These are phyloP conservation scores for Gallinago media DNA, from an alignment of 2,113 vertebrate genomes.

Conservation along the genomic window DNA sequence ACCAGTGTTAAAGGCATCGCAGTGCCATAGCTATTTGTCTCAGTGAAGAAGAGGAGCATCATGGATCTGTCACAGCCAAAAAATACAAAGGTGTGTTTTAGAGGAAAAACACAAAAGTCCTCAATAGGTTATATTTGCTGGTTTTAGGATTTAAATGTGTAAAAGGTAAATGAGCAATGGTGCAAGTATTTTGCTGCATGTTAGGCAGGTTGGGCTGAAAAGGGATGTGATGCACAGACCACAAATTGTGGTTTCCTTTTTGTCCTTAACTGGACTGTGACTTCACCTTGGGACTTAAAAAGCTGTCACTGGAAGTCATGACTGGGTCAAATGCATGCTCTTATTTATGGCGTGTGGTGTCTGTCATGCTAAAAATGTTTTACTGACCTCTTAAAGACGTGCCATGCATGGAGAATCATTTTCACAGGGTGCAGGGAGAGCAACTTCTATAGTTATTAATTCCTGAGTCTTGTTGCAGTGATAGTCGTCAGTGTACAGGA, in stretches of 20 bases:
- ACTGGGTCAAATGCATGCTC: background rate
- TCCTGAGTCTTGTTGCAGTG: background rate
- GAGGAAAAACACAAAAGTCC: background rate
- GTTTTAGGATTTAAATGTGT: background rate
- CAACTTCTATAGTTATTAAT: slow-evolving; percentile 25
- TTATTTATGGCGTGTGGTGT: background rate
- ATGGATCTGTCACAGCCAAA: background rate
- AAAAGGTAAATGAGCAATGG: background rate
- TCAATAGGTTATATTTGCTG: background rate
- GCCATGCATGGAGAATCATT: background rate
- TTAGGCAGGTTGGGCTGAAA: background rate
- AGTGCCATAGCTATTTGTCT: background rate
- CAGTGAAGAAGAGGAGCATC: background rate
- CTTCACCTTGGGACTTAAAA: slow-evolving; percentile 10
- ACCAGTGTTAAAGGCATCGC: background rate
- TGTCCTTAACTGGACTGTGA: background rate
- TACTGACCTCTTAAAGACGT: slow-evolving; percentile 20
- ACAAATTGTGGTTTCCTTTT: background rate
- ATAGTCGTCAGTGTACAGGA: background rate
- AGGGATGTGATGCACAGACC: background rate
- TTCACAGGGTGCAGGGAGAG: background rate
- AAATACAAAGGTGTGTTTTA: background rate
- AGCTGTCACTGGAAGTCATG: slow-evolving; percentile 15
- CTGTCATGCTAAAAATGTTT: slow-evolving; percentile 12
- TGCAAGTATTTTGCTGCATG: background rate